Percentiles rank a stretch among this genome's conserved stretches.
These are phyloP conservation scores for Erpobdella octoculata DNA, from an alignment of 2,888 invertebrate genomes.

Conservation along the genomic window DNA sequence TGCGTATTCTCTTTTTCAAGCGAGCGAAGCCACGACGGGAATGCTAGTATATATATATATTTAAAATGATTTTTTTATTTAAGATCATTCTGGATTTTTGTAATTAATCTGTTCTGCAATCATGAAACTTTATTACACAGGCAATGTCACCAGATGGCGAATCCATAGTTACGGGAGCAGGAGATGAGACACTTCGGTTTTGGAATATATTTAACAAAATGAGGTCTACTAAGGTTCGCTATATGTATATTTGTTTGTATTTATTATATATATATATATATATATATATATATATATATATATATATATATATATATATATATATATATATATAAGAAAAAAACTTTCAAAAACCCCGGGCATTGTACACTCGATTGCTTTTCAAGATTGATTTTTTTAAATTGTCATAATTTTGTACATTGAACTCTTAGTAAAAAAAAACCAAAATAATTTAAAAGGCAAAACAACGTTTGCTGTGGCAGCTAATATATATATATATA, in stretches of 20 bases:
- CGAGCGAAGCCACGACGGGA: too few species aligned
- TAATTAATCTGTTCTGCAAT: background rate
- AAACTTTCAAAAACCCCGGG: constrained; percentile 31
- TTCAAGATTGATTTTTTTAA: too few species aligned
- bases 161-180: constrained; percentile 85
- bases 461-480: too few species aligned
- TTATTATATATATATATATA: too few species aligned
- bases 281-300: background rate
- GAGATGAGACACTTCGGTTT: constrained; percentile 86
- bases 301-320: background rate
- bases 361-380: too few species aligned
- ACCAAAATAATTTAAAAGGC: too few species aligned
- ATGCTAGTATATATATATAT: too few species aligned
- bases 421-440: too few species aligned
- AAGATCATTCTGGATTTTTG: background rate
- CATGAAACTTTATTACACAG: constrained; percentile 25
- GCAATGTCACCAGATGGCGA: constrained; percentile 79
- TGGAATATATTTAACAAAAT: constrained; percentile 99
- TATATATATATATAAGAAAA: background rate
- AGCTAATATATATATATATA: too few species aligned
- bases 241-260: background rate
- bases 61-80: background rate
- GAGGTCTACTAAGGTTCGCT: constrained; percentile 60
- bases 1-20: too few species aligned
- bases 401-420: too few species aligned